A percentile compares a stretch with the other conserved stretches of the same genome.
Evolutionary conservation across 2,797 vertebrate genomes (phyloP).

Genomic region (Gorsachius magnificus): DNA sequence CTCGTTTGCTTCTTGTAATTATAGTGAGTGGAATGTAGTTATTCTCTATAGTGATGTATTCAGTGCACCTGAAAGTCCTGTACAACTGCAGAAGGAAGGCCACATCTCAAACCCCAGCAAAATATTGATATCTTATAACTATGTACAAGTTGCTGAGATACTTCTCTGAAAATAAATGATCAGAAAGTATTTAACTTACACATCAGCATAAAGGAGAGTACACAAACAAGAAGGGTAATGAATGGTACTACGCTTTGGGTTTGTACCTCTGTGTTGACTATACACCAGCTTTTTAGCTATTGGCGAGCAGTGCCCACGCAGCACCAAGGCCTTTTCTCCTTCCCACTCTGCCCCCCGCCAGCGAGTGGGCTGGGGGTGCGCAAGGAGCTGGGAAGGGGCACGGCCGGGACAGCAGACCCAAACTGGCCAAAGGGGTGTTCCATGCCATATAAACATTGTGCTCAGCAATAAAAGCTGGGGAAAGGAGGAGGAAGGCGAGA

Average conservation of each 20-base stretch:
- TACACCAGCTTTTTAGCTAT: not conserved
- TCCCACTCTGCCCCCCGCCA: not conserved
- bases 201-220: not conserved
- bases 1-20: not conserved
- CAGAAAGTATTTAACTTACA: not conserved
- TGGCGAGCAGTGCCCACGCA: not conserved
- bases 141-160: not conserved
- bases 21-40: not conserved
- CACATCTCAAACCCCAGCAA: not conserved
- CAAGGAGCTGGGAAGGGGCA: not conserved
- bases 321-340: not conserved
- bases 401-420: not conserved
- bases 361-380: too few species aligned
- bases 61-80: not conserved
- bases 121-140: not conserved
- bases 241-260: not conserved
- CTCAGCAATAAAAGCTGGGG: not conserved
- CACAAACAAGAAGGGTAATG: not conserved
- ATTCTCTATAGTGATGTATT: not conserved
- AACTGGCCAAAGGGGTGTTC: not conserved
- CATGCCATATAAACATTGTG: fast-evolving
- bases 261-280: not conserved
- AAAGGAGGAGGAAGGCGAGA: not conserved
- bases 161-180: not conserved
- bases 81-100: not conserved